These are phyloP conservation scores for Pomatorhinus ruficollis DNA, from an alignment of 2,113 vertebrate genomes.

Conservation along the genomic window DNA sequence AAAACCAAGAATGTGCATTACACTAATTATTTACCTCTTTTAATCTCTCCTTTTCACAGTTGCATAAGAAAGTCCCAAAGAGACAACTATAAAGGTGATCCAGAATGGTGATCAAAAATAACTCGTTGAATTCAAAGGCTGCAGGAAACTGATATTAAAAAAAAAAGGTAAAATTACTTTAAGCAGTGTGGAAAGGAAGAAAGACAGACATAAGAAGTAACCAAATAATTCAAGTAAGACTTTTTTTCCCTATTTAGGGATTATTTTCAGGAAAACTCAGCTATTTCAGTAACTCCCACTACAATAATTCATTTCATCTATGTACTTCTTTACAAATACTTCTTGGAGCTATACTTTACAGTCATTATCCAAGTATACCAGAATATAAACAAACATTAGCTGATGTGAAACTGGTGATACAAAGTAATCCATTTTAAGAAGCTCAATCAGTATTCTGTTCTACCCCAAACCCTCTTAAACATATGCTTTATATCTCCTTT, in stretches of 20 bases:
- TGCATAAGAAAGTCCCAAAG: conserved; percentile 94
- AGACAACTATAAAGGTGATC: conserved; percentile 98
- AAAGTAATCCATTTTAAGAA: neutral
- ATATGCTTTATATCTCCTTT: neutral
- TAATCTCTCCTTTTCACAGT: conserved; percentile 88
- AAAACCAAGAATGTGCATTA: neutral
- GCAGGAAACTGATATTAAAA: conserved; percentile 85
- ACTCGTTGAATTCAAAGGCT: conserved; percentile 95
- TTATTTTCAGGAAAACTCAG: neutral
- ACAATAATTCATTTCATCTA: neutral
- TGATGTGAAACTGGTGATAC: neutral
- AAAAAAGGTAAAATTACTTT: neutral
- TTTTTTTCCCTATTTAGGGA: neutral
- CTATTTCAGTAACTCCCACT: neutral
- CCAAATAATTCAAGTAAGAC: neutral
- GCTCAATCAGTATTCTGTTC: neutral
- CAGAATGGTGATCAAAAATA: conserved; percentile 92
- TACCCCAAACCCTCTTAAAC: neutral
- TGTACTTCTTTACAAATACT: neutral
- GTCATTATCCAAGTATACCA: neutral
- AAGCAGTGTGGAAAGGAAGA: neutral
- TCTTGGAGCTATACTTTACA: neutral
- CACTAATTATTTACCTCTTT: conserved; percentile 76
- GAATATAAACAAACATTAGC: neutral
- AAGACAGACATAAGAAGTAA: neutral